Conservation (phyloP, 2,113 vertebrate genomes). For the Cinclus cinclus region DNA sequence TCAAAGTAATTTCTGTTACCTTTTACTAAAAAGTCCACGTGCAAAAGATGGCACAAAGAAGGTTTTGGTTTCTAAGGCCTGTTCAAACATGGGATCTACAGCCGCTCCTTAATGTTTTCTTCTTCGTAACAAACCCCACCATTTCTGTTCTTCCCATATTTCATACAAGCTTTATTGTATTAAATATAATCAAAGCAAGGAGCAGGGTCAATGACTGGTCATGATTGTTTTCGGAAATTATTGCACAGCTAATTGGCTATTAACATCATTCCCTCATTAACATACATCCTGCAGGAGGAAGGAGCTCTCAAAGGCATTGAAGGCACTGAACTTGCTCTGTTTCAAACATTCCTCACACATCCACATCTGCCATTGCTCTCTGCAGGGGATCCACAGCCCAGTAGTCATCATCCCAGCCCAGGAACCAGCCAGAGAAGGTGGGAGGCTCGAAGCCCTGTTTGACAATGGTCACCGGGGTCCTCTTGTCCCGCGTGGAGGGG, state of each 20-base stretch:
- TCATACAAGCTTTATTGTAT: constrained; percentile 75
- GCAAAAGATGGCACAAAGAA: not conserved
- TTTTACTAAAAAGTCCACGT: not conserved
- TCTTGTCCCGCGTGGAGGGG: constrained; percentile 84
- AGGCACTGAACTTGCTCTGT: not conserved
- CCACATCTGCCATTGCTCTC: constrained; percentile 87
- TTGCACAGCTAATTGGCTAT: constrained; percentile 68
- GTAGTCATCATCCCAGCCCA: constrained; percentile 94
- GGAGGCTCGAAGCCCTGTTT: constrained; percentile 91
- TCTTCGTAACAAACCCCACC: not conserved
- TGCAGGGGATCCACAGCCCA: constrained; percentile 90
- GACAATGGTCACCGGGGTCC: constrained; percentile 86
- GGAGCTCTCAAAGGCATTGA: constrained; percentile 62
- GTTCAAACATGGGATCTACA: not conserved
- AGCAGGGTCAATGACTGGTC: constrained; percentile 18
- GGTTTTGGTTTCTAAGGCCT: not conserved
- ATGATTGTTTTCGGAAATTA: constrained; percentile 48
- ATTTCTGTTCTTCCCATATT: not conserved
- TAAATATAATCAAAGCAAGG: constrained; percentile 68
- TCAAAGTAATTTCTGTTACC: not conserved
- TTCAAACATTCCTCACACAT: constrained; percentile 67
- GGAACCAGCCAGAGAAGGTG: constrained; percentile 97
- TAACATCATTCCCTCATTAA: constrained; percentile 51
- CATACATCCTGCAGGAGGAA: constrained; percentile 31
- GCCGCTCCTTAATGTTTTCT: not conserved